Conservation (phyloP, 2,888 invertebrate species). For the Pollenia angustigena region DNA sequence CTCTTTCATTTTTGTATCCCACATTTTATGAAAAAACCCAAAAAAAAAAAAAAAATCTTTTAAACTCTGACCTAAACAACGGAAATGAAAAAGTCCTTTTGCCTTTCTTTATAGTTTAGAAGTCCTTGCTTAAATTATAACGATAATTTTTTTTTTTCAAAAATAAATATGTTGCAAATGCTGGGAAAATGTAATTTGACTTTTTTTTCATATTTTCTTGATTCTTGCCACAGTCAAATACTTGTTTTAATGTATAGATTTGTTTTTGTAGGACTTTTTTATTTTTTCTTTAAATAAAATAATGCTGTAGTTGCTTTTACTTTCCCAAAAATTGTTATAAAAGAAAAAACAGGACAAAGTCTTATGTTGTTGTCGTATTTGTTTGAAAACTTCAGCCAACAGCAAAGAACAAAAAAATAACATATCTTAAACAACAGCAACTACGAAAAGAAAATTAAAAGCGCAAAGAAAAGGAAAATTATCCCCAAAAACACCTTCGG, state of each 20-base stretch:
- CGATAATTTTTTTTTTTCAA: conserved; percentile 2
- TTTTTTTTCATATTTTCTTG: conserved; percentile 60
- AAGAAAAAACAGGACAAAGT: background rate
- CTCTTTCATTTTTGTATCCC: background rate
- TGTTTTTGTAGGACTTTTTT: conserved; percentile 30
- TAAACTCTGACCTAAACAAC: conserved; percentile 56
- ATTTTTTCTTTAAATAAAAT: background rate
- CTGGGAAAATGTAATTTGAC: conserved; percentile 62
- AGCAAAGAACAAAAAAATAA: conserved; percentile 6
- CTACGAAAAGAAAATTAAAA: background rate
- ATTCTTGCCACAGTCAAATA: conserved; percentile 17
- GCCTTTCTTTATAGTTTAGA: background rate
- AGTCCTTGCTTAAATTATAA: conserved; percentile 11
- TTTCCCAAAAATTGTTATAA: background rate
- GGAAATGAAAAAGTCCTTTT: conserved; percentile 37
- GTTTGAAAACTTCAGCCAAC: conserved; percentile 13
- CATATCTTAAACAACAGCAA: background rate
- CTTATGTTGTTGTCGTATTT: background rate
- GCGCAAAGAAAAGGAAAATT: conserved; percentile 37
- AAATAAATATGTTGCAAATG: conserved; percentile 71
- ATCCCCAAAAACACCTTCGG: conserved; percentile 67
- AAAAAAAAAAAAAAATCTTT: conserved; percentile 40
- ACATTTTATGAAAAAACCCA: background rate
- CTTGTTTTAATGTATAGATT: conserved; percentile 22
- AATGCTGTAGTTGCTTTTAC: conserved; percentile 9